Evolutionary conservation across 2,888 invertebrate genomes (phyloP), one percentile per base, ranked within the genome.

Genomic region (Eustalomyia histrio): DNA sequence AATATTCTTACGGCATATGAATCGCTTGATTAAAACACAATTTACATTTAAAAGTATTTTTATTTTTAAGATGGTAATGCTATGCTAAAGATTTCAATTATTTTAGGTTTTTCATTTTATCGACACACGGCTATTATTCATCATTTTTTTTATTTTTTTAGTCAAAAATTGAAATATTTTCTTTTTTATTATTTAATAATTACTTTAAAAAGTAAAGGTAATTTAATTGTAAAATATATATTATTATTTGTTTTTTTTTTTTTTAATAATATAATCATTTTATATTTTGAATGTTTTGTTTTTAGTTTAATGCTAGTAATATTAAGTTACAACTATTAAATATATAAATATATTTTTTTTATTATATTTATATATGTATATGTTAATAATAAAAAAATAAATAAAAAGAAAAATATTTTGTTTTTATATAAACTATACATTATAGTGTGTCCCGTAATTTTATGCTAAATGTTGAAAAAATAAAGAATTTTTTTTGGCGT

Each of bases 121-220:
- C 17, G 50, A 47, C 64, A 60, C 55, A 65, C 64, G 60, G 76
- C 39, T 64, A 29, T 39, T 53, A 63, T 35, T 76, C 55, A 63
- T 73, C 55, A 52, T 58, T 68, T 63, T 57, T 21, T 60, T 35
- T 72, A 29, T 53, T 53, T 43, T 58, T 52, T 72, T 60, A 74
- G 50, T 74, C 50, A 76, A 72, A 74, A 78, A 63, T 65, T 57
- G 50, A 83, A 79, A 81, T 84, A 83, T 80, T 84, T 73, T 79
- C 67, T 79, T 57, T 61, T 75, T 79, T 81, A 21, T 43, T 75
- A 18, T 82, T 85, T 83, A 84, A 83, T 85, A 86, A 87, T 86
- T 87, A 88, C 84, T 87, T 86, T 85, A 85, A 87, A 86, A 87
- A 87, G 86, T 87, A 85, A 84, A 85, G 81, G 82, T 87, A 85